These are phyloP conservation scores for Lota lota DNA, from an alignment of 2,113 vertebrate genomes.

Conservation along the genomic window DNA sequence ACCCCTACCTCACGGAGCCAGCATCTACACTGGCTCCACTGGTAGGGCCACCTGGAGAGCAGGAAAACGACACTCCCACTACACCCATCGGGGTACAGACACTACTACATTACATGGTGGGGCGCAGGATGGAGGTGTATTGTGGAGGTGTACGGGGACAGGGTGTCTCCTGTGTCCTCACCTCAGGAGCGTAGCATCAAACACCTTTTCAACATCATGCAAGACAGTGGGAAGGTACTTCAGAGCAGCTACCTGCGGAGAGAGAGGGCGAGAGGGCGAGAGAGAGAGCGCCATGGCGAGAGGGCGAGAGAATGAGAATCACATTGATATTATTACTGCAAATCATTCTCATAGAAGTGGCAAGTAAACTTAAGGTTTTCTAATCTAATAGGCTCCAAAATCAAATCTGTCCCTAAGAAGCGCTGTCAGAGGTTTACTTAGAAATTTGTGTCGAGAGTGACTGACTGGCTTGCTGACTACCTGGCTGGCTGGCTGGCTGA, in stretches of 20 bases:
- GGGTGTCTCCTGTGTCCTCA: slow-evolving; percentile 45
- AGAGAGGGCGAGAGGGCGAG: slow-evolving; percentile 10
- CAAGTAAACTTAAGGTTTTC: slow-evolving; percentile 29
- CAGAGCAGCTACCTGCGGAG: slow-evolving; percentile 88
- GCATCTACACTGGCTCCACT: no score
- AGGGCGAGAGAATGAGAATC: no score
- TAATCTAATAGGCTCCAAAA: slow-evolving; percentile 16
- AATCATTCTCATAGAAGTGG: slow-evolving; percentile 15
- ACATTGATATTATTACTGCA: slow-evolving; percentile 5
- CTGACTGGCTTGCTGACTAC: no score
- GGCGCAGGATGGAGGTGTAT: no score
- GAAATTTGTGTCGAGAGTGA: not conserved
- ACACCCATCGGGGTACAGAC: no score
- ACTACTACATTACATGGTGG: no score
- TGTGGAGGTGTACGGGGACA: no score
- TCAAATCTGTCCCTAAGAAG: not conserved
- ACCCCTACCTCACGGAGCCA: no score
- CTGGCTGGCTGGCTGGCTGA: not conserved
- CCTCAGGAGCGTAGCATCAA: slow-evolving; percentile 93
- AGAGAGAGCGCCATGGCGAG: no score
- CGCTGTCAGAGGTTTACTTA: not conserved
- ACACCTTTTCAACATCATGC: slow-evolving; percentile 93
- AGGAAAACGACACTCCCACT: no score
- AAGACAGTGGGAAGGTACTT: slow-evolving; percentile 95
- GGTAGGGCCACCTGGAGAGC: no score